phyloP scores from a whole-genome alignment of 2,888 invertebrate genomes.

The Drepana falcataria region DNA sequence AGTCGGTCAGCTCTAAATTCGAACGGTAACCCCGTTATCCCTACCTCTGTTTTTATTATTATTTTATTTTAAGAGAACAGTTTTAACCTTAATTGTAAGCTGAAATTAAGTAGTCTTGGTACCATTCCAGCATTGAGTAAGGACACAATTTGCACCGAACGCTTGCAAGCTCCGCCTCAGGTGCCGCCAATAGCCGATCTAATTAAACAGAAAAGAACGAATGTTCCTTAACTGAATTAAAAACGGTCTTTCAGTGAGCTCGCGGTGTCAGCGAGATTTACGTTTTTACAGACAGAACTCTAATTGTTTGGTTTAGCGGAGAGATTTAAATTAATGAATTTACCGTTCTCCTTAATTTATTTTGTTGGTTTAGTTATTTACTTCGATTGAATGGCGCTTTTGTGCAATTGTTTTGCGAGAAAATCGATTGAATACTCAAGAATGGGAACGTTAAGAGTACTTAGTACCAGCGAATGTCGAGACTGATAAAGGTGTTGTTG shows the following conservation, averaged over 20 bases:
- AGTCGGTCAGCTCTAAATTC: too few relatives aligned
- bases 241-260: slow-evolving; percentile 31
- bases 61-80: too few relatives aligned
- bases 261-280: slow-evolving; percentile 32
- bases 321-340: slow-evolving; percentile 2
- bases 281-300: slow-evolving; percentile 22
- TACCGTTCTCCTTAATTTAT: slow-evolving; percentile 1
- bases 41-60: too few relatives aligned
- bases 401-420: not conserved
- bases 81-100: too few relatives aligned
- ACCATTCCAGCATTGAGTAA: slow-evolving; percentile 29
- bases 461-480: too few relatives aligned
- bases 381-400: not conserved
- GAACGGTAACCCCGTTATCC: too few relatives aligned
- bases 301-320: slow-evolving; percentile 2
- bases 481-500: too few relatives aligned
- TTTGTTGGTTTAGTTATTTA: slow-evolving; percentile 1
- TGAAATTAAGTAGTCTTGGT: not conserved
- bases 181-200: slow-evolving; percentile 59
- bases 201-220: slow-evolving; percentile 60
- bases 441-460: too few relatives aligned
- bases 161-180: slow-evolving; percentile 44
- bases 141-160: slow-evolving; percentile 46
- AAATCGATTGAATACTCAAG: too few relatives aligned
- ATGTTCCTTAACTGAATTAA: slow-evolving; percentile 50